These are phyloP conservation scores for Cynoglossus semilaevis DNA, from an alignment of 2,113 vertebrate genomes.

Conservation along the genomic window DNA sequence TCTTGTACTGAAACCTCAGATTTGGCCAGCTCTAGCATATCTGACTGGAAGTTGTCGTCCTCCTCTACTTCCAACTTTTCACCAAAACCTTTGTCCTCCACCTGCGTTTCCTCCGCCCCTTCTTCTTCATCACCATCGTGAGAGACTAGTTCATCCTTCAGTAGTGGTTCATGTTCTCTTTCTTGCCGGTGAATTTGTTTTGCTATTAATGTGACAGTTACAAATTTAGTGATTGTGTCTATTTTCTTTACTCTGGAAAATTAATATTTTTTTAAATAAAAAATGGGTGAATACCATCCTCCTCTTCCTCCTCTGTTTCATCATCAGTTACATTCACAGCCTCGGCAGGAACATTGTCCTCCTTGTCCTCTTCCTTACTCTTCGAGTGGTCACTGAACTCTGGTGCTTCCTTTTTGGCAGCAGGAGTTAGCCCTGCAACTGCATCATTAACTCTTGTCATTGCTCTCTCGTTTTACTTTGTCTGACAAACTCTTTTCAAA, in stretches of 20 bases:
- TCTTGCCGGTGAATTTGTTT: conserved; percentile 40
- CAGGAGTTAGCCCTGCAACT: conserved; percentile 71
- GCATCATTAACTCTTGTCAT: conserved; percentile 53
- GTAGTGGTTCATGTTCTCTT: conserved; percentile 20
- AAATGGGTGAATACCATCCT: conserved; percentile 51
- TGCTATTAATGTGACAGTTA: conserved; percentile 52
- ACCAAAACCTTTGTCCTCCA: conserved; percentile 6
- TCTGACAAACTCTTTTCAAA: conserved; percentile 10
- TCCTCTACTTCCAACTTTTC: conserved; percentile 5
- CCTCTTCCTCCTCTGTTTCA: conserved; percentile 32
- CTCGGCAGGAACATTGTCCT: conserved; percentile 23
- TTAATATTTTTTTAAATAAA: conserved; percentile 15
- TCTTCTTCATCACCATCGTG: not conserved
- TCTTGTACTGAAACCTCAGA: not conserved
- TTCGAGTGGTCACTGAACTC: conserved; percentile 26
- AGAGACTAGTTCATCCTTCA: conserved; percentile 12
- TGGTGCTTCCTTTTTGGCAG: conserved; percentile 50
- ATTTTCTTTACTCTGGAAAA: conserved; percentile 13
- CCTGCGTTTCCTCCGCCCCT: conserved; percentile 4
- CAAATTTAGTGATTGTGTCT: conserved; percentile 40
- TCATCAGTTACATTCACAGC: conserved; percentile 13
- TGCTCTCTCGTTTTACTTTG: conserved; percentile 10
- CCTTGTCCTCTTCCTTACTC: conserved; percentile 18
- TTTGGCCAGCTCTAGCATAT: not conserved
- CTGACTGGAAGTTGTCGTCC: not conserved